Evolutionary conservation across 2,797 vertebrate genomes (phyloP), one percentile per base, ranked within the genome.

Genomic region (Todus mexicanus): DNA sequence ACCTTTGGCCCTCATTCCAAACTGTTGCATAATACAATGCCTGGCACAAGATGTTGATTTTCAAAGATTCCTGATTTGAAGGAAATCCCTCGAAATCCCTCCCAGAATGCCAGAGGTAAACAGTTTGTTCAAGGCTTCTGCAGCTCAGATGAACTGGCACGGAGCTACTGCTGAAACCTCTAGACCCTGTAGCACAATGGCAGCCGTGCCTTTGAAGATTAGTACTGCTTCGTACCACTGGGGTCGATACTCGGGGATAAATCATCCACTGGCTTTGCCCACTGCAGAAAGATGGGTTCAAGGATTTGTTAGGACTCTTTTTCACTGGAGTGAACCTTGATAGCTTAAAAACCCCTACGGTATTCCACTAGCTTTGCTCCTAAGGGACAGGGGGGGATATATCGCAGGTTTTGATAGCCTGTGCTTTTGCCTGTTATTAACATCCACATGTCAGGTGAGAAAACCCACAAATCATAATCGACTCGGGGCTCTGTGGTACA

Each of bases 11-110:
- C 23, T 63, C 4, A 1, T 83, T 92, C 70, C 82, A 86, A 72
- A 50, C 47, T 0, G 0, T 17, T 83, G 82, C 37, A 11, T 73
- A 93, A 93, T 4, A 26, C 40, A 53, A 75, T 0, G 31, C 65
- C 87, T 80, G 54, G 89, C 6, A 0, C 33, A 68, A 84, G 51
- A 81, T 10, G 51, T 37, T 68, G 84, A 82, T 87, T 91, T 94
- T 91, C 53, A 48, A 70, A 91, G 60, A 82, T 86, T 84, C 86
- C 70, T 84, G 33, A 88, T 89, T 88, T 79, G 89, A 89, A 94
- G 73, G 89, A 95, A 96, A 95, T 94, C 84, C 76, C 59, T 94
- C 59, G 85, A 85, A 95, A 95, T 93, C 82, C 79, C 56, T 87
- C 83, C 38, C 60, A 79, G 68, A 96, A 95, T 18, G 31, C 45